Evolutionary conservation across 1,140 invertebrate species (phyloP).

Genomic region (Pantala flavescens): DNA sequence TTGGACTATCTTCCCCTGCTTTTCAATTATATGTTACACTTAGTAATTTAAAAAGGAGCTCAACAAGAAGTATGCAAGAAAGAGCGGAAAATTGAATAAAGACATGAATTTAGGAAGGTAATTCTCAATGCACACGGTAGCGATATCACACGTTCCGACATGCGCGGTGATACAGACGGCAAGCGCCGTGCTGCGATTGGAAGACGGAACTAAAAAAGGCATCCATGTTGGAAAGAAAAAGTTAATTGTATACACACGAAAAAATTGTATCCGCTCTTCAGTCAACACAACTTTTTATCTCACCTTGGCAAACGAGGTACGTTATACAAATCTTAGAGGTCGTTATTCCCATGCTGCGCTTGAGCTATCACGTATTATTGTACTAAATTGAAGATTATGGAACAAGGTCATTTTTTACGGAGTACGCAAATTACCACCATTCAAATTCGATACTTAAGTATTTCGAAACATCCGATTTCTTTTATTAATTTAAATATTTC

Average conservation of each 20-base stretch:
- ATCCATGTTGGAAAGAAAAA: constrained; percentile 10
- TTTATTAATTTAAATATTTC: background rate
- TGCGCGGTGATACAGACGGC: background rate
- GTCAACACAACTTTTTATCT: constrained; percentile 10
- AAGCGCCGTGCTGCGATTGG: constrained; percentile 5
- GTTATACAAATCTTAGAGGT: constrained; percentile 6
- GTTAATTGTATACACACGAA: constrained; percentile 10
- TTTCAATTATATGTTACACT: too few species aligned
- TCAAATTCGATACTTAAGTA: background rate
- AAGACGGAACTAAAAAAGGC: constrained; percentile 9
- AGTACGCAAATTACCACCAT: constrained; percentile 9
- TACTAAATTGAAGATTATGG: background rate
- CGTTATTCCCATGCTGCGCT: constrained; percentile 1
- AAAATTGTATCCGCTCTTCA: constrained; percentile 9
- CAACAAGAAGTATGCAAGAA: too few species aligned
- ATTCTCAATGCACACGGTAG: background rate
- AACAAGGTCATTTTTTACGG: constrained; percentile 6
- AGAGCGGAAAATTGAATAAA: background rate
- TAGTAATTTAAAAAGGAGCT: too few species aligned
- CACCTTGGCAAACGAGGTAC: constrained; percentile 1
- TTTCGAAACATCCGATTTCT: background rate
- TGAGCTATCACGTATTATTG: background rate
- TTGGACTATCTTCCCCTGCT: too few species aligned
- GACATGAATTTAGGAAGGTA: background rate
- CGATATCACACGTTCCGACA: background rate